Conservation (phyloP, 1,140 invertebrate genomes). For the Ooceraea biroi region DNA sequence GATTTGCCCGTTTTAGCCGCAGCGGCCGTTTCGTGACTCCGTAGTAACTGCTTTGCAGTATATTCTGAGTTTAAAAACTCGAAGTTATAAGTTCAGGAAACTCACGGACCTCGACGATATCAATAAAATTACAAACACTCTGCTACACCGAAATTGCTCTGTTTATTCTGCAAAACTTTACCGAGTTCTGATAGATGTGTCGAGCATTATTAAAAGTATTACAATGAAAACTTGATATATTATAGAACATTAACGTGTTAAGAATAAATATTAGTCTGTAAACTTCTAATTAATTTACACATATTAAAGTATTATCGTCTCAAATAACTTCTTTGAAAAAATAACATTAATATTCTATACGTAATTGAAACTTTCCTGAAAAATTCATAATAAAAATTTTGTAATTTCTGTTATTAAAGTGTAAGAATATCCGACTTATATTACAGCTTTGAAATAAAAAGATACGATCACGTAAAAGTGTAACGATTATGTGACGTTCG, state of each 20-base stretch:
- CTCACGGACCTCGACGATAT: background rate
- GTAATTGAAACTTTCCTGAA: no score
- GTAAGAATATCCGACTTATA: no score
- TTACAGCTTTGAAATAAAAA: no score
- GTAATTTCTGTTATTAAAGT: no score
- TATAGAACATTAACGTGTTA: background rate
- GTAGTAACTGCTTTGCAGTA: slow-evolving; percentile 39
- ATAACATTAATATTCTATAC: no score
- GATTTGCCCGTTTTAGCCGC: slow-evolving; percentile 11
- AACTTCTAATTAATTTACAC: no score
- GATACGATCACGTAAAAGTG: no score
- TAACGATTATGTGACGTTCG: background rate
- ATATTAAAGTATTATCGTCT: no score
- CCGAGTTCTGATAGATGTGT: background rate
- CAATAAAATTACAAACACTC: slow-evolving; percentile 5
- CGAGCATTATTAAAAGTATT: background rate
- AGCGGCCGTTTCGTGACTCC: slow-evolving; percentile 28
- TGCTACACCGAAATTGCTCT: background rate
- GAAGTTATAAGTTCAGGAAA: slow-evolving; percentile 7
- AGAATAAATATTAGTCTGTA: no score
- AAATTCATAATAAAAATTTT: no score
- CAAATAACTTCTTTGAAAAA: no score
- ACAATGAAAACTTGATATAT: background rate
- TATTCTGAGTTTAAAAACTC: slow-evolving; percentile 40
- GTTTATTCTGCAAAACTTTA: background rate